A percentile compares a stretch with the other conserved stretches of the same genome.
phyloP scores from a whole-genome alignment of 2,888 invertebrate species.

The Brachylomia viminalis region DNA sequence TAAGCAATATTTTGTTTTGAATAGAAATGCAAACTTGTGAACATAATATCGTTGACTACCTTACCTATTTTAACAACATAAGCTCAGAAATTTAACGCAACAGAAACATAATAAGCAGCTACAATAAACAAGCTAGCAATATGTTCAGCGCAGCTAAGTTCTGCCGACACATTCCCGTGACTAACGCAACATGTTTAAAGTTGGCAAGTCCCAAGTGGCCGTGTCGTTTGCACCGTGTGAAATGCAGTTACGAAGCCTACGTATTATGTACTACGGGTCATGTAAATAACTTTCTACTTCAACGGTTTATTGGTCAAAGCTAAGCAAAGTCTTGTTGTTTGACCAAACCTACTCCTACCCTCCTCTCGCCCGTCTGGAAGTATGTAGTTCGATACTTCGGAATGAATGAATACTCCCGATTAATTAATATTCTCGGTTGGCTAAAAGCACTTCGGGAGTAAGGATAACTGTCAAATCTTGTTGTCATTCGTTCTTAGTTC shows the following conservation, averaged over 20 bases:
- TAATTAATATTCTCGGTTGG: too few relatives aligned
- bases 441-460: too few relatives aligned
- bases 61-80: slow-evolving; percentile 24
- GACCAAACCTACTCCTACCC: too few relatives aligned
- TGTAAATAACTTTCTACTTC: slow-evolving; percentile 17
- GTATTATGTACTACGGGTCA: slow-evolving; percentile 22
- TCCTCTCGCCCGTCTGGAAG: too few relatives aligned
- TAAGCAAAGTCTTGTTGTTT: background rate
- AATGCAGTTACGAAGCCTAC: slow-evolving; percentile 38
- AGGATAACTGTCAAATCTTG: too few relatives aligned
- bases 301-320: background rate
- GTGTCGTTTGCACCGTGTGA: slow-evolving; percentile 65
- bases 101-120: slow-evolving; percentile 45
- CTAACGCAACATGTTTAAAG: slow-evolving; percentile 72
- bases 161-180: slow-evolving; percentile 62
- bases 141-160: slow-evolving; percentile 65
- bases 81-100: slow-evolving; percentile 48
- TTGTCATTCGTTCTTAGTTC: too few relatives aligned
- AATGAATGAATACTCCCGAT: too few relatives aligned
- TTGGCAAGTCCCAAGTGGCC: slow-evolving; percentile 75
- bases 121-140: slow-evolving; percentile 54
- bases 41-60: background rate
- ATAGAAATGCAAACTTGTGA: background rate
- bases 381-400: too few relatives aligned
- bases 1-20: background rate